Conservation (phyloP, 2,113 vertebrate species). For the Anarhynchus alexandrinus region DNA sequence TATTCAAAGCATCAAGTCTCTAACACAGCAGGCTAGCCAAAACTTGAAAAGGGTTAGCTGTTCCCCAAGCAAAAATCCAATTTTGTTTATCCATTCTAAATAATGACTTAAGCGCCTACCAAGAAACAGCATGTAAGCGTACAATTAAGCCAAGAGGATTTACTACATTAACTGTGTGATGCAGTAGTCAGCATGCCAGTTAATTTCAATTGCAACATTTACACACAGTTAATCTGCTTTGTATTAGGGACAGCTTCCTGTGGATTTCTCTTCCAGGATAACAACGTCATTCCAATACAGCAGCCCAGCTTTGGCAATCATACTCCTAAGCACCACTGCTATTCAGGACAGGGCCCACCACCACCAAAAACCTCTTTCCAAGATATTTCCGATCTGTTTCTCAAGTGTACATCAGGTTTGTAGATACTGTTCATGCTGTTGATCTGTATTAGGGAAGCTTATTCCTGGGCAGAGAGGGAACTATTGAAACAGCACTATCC, state of each 20-base stretch:
- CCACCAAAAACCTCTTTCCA: not conserved
- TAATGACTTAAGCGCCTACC: not conserved
- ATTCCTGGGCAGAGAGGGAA: not conserved
- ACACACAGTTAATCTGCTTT: slow-evolving; percentile 26
- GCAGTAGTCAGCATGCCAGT: not conserved
- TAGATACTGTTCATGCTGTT: not conserved
- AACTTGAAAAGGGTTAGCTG: not conserved
- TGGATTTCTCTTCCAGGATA: not conserved
- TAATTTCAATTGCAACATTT: slow-evolving; percentile 36
- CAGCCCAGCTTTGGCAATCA: not conserved
- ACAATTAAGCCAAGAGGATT: slow-evolving; percentile 34
- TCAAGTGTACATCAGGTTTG: not conserved
- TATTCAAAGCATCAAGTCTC: not conserved
- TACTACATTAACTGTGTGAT: not conserved
- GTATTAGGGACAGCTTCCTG: not conserved
- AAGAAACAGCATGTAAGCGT: not conserved
- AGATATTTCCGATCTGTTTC: not conserved
- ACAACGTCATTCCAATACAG: not conserved
- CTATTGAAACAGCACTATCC: not conserved
- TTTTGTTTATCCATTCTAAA: slow-evolving; percentile 31
- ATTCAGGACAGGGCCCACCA: not conserved
- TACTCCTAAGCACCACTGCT: not conserved
- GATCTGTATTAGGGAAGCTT: not conserved
- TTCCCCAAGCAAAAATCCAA: not conserved
- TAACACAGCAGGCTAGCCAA: not conserved